These are phyloP conservation scores for Papilio dardanus DNA, from an alignment of 1,140 invertebrate species.

Conservation along the genomic window DNA sequence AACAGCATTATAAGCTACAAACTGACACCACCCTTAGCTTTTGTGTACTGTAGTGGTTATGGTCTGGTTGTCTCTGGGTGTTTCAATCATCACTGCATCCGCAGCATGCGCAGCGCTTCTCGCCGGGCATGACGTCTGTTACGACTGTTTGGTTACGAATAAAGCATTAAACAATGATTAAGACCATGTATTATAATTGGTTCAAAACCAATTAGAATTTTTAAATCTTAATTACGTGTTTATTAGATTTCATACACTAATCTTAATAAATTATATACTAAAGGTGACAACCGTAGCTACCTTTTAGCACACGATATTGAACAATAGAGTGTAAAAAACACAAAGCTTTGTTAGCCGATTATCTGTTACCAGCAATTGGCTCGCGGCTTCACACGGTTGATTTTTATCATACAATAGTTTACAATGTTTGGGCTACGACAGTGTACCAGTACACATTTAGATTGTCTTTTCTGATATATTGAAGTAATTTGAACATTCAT, in stretches of 20 bases:
- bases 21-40: conserved; percentile 3
- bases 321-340: conserved; percentile 58
- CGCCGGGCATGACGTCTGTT: too few species aligned
- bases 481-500: neutral
- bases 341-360: conserved; percentile 49
- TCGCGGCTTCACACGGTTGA: conserved; percentile 31
- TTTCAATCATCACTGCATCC: too few species aligned
- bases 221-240: neutral
- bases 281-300: conserved; percentile 45
- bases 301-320: conserved; percentile 49
- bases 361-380: conserved; percentile 38
- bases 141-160: neutral
- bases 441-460: neutral
- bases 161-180: neutral
- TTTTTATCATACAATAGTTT: conserved; percentile 29
- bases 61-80: too few species aligned
- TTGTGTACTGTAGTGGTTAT: too few species aligned
- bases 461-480: neutral
- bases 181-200: neutral
- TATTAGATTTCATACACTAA: neutral
- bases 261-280: neutral
- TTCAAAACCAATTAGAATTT: neutral
- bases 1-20: neutral
- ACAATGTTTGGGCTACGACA: neutral
- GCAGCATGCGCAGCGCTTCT: too few species aligned